phyloP scores from a whole-genome alignment of 2,797 vertebrate species.

The Galago senegalensis region DNA sequence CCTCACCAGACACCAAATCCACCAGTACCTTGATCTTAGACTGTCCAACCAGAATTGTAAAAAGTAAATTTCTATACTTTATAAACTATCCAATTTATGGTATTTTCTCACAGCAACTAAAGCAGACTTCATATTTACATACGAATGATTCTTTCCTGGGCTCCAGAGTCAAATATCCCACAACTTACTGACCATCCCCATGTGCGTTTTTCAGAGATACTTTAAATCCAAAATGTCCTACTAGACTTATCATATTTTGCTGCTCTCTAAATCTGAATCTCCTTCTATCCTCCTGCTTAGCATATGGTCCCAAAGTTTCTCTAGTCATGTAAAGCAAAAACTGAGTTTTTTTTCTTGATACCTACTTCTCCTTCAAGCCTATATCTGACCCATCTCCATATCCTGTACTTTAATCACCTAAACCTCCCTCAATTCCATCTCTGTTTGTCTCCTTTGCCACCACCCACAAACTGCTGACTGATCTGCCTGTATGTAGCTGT shows the following conservation, averaged over 20 bases:
- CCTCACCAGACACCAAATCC: not conserved
- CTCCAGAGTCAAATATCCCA: not conserved
- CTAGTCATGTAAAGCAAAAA: not conserved
- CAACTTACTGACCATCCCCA: not conserved
- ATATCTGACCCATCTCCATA: not conserved
- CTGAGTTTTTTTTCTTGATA: not conserved
- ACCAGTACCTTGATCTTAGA: not conserved
- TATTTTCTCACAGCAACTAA: not conserved
- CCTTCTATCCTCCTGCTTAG: not conserved
- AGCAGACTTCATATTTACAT: not conserved
- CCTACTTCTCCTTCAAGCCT: not conserved
- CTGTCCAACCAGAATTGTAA: not conserved
- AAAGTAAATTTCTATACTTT: not conserved
- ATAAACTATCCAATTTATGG: not conserved
- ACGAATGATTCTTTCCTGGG: not conserved
- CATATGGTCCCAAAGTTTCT: not conserved
- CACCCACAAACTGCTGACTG: not conserved
- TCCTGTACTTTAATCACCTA: not conserved
- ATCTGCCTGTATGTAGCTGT: too few species aligned
- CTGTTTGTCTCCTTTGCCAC: not conserved
- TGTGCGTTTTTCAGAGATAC: not conserved
- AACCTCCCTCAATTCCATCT: not conserved
- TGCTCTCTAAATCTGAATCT: not conserved
- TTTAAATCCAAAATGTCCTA: not conserved
- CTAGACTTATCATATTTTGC: not conserved